Conservation (phyloP, 2,888 invertebrate genomes). For the Cantharis lateralis region DNA sequence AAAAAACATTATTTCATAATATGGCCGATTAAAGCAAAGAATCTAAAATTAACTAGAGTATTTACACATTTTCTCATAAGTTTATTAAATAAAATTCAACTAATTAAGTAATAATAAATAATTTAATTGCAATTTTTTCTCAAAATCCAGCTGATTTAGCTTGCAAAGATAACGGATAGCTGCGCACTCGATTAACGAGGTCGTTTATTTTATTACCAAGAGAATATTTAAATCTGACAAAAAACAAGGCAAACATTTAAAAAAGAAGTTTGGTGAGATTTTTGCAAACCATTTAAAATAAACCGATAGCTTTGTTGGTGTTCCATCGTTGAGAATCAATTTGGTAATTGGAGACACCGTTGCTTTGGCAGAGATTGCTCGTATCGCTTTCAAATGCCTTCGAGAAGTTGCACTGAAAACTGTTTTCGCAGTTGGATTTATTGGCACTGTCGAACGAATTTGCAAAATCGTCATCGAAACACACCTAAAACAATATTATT, state of each 20-base stretch:
- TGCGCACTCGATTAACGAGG: background rate
- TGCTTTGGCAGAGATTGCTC: background rate
- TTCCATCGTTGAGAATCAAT: constrained; percentile 14
- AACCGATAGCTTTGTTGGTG: constrained; percentile 18
- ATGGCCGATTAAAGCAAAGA: background rate
- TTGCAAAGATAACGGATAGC: background rate
- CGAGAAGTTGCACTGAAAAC: constrained; percentile 2
- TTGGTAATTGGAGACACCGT: background rate
- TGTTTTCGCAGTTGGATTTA: background rate
- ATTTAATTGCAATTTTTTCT: background rate
- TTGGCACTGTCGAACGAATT: constrained; percentile 17
- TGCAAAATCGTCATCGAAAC: constrained; percentile 40
- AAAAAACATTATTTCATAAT: background rate
- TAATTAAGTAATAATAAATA: background rate
- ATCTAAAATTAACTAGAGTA: background rate
- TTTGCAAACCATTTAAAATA: constrained; percentile 4
- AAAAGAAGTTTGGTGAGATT: background rate
- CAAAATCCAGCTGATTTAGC: background rate
- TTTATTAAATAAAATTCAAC: background rate
- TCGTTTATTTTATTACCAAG: background rate
- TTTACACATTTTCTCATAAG: background rate
- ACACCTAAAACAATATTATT: constrained; percentile 32
- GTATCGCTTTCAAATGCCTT: background rate
- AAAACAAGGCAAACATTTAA: background rate
- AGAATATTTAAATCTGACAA: background rate